Conservation (phyloP, 23 tunicate species). For the Oikopleura vanhoeffeni region DNA sequence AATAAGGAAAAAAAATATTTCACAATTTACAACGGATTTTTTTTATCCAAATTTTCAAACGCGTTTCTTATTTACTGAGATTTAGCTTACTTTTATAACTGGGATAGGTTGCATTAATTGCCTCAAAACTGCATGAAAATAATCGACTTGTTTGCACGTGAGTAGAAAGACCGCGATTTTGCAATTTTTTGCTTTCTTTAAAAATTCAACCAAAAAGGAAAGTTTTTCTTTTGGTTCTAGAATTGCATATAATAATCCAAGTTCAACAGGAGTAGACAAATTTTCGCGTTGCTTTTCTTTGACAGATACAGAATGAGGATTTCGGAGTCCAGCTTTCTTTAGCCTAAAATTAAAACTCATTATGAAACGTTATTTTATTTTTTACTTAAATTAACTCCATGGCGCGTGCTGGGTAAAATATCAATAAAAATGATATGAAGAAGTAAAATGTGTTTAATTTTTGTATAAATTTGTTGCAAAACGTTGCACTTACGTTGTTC, state of each 20-base stretch:
- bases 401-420: too few species aligned
- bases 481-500: too few species aligned
- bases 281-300: conserved; percentile 30
- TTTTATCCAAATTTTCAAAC: too few species aligned
- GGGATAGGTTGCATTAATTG: neutral
- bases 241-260: neutral
- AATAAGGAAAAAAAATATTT: too few species aligned
- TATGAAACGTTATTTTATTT: too few species aligned
- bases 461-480: too few species aligned
- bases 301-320: conserved; percentile 60
- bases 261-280: conserved; percentile 42
- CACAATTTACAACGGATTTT: too few species aligned
- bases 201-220: neutral
- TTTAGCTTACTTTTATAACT: neutral
- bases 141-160: conserved; percentile 1
- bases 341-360: conserved; percentile 22
- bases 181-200: neutral
- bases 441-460: too few species aligned
- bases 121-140: neutral
- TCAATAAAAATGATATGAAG: too few species aligned
- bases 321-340: conserved; percentile 78
- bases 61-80: too few species aligned
- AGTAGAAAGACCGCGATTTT: neutral
- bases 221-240: neutral
- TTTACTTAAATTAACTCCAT: too few species aligned